These are phyloP conservation scores for Eupithecia subfuscata DNA, from an alignment of 2,888 invertebrate species.

Conservation along the genomic window DNA sequence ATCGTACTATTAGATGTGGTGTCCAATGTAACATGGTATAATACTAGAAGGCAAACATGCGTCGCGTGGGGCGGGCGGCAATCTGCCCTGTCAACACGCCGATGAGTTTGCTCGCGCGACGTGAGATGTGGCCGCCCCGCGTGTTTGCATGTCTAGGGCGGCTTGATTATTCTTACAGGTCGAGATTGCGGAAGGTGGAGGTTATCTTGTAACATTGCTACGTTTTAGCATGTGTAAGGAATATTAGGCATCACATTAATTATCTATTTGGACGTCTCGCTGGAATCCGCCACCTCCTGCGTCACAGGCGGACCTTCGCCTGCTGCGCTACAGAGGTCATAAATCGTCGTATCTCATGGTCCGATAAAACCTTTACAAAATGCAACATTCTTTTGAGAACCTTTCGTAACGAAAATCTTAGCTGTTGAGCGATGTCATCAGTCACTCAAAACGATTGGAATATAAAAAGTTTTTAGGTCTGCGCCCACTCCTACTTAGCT, in stretches of 20 bases:
- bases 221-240: not conserved
- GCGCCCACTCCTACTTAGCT: conserved; percentile 14
- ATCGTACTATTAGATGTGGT: too few relatives aligned
- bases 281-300: too few relatives aligned
- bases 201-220: not conserved
- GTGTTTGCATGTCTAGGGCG: not conserved
- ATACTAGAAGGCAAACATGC: not conserved
- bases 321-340: too few relatives aligned
- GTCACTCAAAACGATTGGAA: not conserved
- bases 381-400: too few relatives aligned
- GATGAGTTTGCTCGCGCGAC: conserved; percentile 23
- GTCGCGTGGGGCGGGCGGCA: conserved; percentile 14
- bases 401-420: too few relatives aligned
- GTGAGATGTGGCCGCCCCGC: not conserved
- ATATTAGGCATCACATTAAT: not conserved
- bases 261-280: too few relatives aligned
- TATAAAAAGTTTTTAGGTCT: not conserved
- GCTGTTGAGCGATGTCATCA: too few relatives aligned
- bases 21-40: not conserved
- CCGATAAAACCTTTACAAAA: too few relatives aligned
- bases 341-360: too few relatives aligned
- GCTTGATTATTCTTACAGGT: not conserved
- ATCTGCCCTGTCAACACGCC: conserved; percentile 29
- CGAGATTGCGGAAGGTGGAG: not conserved
- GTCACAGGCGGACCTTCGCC: too few relatives aligned